Evolutionary conservation across 2,888 invertebrate species (phyloP), one percentile per base, ranked within the genome.

Genomic region (Coleophora flavipennella): DNA sequence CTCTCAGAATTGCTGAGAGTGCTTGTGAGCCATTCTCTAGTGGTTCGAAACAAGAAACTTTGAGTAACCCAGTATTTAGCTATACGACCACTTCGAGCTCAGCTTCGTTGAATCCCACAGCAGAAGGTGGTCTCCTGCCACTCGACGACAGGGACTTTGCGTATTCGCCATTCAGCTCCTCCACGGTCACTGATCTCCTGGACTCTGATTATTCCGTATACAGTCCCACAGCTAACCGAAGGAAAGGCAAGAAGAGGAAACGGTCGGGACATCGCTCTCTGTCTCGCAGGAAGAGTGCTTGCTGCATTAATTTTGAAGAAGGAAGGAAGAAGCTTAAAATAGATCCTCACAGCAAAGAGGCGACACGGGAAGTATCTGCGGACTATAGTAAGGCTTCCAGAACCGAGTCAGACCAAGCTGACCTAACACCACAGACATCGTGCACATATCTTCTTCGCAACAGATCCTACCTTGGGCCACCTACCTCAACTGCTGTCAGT

Each of bases 251-350:
- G 53, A 84, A 84, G 56, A 69, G 84, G 54, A 83, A 83, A 55
- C 73, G 83, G 37, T 80, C 83, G 12, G 58, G 65, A 36, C 76
- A 80, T 58, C 74, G 74, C 40, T 77, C 83, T 12, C 50, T 78
- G 33, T 75, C 80, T n/a, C 67, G 59, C 48, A 73, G 71, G 50
- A 79, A 76, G 50, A 77, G 68, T 55, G 70, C 63, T 59, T 69
- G 53, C 51, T 55, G 72, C 48, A 56, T 80, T 40, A 68, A 73
- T 51, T 50, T 70, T 46, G 80, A 78, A 42, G 71, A 74, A 53
- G 72, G 66, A 53, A 67, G 73, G 55, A 77, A 85, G 66, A 81
- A 75, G 66, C 78, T 84, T 67, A 88, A 87, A 80, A 85, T 86
- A 80, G 86, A 86, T 67, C 51, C 67, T 55, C 73, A 69, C 57